A percentile compares a stretch with the other conserved stretches of the same genome.
These are phyloP conservation scores for Rhinopomastus cyanomelas DNA, from an alignment of 2,113 vertebrate species.

Conservation along the genomic window DNA sequence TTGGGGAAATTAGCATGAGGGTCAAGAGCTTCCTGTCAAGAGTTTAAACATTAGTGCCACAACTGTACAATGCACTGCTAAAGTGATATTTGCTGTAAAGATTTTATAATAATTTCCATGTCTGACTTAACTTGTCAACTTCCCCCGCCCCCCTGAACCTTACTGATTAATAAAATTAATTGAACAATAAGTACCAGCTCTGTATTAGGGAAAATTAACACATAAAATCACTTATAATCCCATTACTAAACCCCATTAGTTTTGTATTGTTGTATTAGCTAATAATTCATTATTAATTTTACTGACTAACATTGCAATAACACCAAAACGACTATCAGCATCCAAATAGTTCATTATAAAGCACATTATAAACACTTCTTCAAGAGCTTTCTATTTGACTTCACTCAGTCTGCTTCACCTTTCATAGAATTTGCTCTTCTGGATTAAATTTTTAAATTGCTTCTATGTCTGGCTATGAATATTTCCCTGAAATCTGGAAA, in stretches of 20 bases:
- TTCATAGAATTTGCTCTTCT: neutral
- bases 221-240: neutral
- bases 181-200: neutral
- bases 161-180: neutral
- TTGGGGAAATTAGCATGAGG: neutral
- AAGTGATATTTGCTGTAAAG: neutral
- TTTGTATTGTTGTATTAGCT: neutral
- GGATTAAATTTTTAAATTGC: neutral
- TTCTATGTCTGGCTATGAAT: neutral
- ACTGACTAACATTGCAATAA: neutral
- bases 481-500: neutral
- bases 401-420: neutral
- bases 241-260: neutral
- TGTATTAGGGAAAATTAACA: neutral
- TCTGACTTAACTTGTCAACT: neutral
- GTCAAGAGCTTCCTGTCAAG: neutral
- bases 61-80: neutral
- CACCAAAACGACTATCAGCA: neutral
- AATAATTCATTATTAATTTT: neutral
- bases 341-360: neutral
- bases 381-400: neutral
- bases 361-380: neutral
- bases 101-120: neutral
- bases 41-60: neutral
- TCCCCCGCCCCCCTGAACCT: no score